Conservation (phyloP, 64 coral and sea anemone genomes). For the Dendrophyllia cribrosa region DNA sequence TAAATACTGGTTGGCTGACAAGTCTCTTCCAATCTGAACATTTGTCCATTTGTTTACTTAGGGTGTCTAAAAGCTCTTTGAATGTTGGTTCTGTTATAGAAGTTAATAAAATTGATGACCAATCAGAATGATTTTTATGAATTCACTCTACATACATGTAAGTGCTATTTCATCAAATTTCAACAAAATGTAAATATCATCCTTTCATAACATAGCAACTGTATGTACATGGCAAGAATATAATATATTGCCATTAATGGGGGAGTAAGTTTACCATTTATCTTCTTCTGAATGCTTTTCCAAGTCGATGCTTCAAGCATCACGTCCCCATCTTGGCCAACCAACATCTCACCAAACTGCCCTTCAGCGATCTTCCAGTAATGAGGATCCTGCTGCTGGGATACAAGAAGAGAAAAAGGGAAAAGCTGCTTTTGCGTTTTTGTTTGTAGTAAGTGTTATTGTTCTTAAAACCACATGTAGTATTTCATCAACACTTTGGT, state of each 20-base stretch:
- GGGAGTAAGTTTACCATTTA: conserved; percentile 30
- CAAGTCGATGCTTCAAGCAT: conserved; percentile 47
- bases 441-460: too few species aligned
- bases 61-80: not conserved
- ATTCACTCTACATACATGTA: not conserved
- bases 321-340: conserved; percentile 56
- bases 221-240: not conserved
- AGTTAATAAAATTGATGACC: not conserved
- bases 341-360: conserved; percentile 33
- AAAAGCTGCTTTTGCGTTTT: too few species aligned
- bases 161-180: conserved; percentile 8
- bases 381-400: not conserved
- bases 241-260: not conserved
- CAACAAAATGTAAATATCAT: not conserved
- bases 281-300: conserved; percentile 47
- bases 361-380: conserved; percentile 31
- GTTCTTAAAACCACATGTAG: too few species aligned
- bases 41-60: conserved; percentile 33
- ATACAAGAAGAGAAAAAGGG: not conserved
- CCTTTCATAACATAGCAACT: not conserved
- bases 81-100: conserved; percentile 26
- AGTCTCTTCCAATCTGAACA: conserved; percentile 25
- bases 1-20: conserved; percentile 2
- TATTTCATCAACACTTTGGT: too few species aligned
- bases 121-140: not conserved